Evolutionary conservation across 2,888 invertebrate genomes (phyloP), one percentile per base, ranked within the genome.

Genomic region (Sialis lutaria): DNA sequence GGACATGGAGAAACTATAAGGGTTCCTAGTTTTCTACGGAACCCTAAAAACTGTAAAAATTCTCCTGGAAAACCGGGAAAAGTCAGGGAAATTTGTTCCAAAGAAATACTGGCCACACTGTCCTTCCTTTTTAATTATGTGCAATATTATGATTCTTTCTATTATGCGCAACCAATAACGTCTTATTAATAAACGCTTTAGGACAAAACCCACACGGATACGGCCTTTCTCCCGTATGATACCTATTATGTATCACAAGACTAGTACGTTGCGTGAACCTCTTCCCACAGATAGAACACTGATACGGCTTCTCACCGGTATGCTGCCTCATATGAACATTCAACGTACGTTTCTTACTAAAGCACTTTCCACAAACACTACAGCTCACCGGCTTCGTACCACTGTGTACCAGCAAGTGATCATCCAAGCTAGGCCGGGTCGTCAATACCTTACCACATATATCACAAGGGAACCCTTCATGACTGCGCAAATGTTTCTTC

Each of bases 81-180:
- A n/a, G n/a, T n/a, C n/a, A n/a, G n/a, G n/a, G n/a, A n/a, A n/a
- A n/a, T n/a, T n/a, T n/a, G n/a, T n/a, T n/a, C n/a, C n/a, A n/a
- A n/a, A n/a, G n/a, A n/a, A n/a, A n/a, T n/a, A n/a, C n/a, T n/a
- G n/a, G n/a, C n/a, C n/a, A n/a, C n/a, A n/a, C n/a, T n/a, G n/a
- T 6, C 37, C 4, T 7, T 37, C 1, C 6, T 6, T 7, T 37
- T 37, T 7, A 37, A 37, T 10, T 12, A 37, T 60, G 58, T 5
- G 60, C 58, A 10, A 58, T 61, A 0, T 65, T 58, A 58, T 73
- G 72, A 53, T 73, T 73, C 0, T 68, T 67, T 40, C 67, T 67
- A 53, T 69, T 60, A 55, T 76, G 77, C 5, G 70, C 57, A 54
- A 74, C 75, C 47, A 74, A 57, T 48, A 75, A 73, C 0, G 74